Evolutionary conservation across 2,113 vertebrate genomes (phyloP).

Genomic region (Muscicapa adusta): DNA sequence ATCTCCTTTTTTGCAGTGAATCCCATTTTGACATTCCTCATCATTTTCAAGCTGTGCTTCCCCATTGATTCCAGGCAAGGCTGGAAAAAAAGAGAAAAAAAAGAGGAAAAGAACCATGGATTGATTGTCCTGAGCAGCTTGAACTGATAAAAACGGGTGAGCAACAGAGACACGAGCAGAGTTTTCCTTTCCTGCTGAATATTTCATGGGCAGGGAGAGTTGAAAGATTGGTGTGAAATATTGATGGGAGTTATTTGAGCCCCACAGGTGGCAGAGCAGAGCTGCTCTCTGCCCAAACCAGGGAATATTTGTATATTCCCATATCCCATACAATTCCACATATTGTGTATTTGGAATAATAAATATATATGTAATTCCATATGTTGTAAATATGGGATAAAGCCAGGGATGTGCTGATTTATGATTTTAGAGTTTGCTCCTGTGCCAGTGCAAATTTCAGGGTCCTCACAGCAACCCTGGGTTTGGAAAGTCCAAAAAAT

Average conservation of each 20-base stretch:
- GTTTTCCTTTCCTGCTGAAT: slow-evolving; percentile 18
- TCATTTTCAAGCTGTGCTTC: neutral
- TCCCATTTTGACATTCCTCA: neutral
- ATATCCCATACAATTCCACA: too few species aligned
- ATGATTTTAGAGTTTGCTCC: accelerated
- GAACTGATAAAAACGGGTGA: neutral
- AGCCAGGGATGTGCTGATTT: neutral
- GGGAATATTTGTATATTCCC: neutral
- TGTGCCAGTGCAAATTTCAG: neutral
- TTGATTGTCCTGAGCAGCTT: accelerated
- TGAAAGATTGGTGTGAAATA: neutral
- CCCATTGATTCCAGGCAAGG: neutral
- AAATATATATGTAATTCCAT: too few species aligned
- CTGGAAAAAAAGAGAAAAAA: neutral
- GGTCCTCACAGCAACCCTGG: accelerated
- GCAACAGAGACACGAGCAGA: accelerated
- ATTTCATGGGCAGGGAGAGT: neutral
- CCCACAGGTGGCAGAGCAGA: neutral
- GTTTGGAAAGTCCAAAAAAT: neutral
- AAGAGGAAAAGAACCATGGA: neutral
- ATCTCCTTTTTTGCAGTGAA: neutral
- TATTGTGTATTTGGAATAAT: accelerated
- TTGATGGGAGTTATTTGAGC: neutral
- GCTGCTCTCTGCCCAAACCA: accelerated
- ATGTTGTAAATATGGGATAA: accelerated